Evolutionary conservation across 2,113 vertebrate genomes (phyloP).

Genomic region (Triplophysa siluroides): DNA sequence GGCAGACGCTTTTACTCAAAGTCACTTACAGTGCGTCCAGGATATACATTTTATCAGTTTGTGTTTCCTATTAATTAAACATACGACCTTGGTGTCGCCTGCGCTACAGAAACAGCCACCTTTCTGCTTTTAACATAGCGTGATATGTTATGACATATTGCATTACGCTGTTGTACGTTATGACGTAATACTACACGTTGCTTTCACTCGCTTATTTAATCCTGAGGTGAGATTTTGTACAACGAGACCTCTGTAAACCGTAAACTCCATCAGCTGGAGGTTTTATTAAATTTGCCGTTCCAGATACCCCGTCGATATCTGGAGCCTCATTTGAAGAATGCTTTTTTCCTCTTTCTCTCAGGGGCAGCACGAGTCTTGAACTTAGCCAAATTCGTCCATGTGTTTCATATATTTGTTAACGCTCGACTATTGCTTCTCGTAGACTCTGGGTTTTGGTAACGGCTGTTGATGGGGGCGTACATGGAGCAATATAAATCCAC

Average conservation of each 20-base stretch:
- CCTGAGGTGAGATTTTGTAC: neutral
- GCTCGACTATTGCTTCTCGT: slow-evolving; percentile 37
- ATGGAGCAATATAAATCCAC: slow-evolving; percentile 38
- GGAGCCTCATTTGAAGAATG: slow-evolving; percentile 25
- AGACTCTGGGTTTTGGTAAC: slow-evolving; percentile 33
- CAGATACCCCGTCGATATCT: slow-evolving; percentile 44
- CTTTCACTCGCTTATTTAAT: slow-evolving; percentile 1
- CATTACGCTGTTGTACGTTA: no score
- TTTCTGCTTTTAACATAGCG: no score
- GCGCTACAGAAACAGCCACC: no score
- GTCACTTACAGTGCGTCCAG: no score
- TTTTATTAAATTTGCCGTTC: slow-evolving; percentile 44
- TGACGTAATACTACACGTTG: no score
- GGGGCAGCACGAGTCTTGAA: slow-evolving; percentile 24
- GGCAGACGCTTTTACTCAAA: no score
- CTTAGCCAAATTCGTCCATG: slow-evolving; percentile 52
- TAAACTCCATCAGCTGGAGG: slow-evolving; percentile 42
- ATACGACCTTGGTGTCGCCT: no score
- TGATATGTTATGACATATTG: no score
- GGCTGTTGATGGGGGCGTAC: slow-evolving; percentile 43
- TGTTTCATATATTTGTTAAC: slow-evolving; percentile 57
- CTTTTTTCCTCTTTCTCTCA: slow-evolving; percentile 15
- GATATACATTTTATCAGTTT: no score
- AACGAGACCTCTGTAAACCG: slow-evolving; percentile 36
- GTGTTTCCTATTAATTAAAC: no score